These are phyloP conservation scores for Limnephilus rhombicus DNA, from an alignment of 2,888 invertebrate genomes.

Conservation along the genomic window DNA sequence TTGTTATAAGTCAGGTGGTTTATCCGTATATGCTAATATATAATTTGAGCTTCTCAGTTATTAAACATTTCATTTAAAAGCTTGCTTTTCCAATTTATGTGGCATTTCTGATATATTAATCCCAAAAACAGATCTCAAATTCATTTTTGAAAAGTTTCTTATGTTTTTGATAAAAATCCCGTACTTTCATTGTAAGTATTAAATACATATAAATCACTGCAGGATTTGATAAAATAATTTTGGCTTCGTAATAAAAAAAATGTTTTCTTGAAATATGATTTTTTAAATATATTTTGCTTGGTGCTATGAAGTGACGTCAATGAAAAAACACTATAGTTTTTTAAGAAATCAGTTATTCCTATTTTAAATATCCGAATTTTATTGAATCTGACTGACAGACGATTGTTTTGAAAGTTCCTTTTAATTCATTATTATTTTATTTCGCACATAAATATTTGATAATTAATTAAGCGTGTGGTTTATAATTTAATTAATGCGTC, in stretches of 20 bases:
- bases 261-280: conserved; percentile 14
- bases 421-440: conserved; percentile 26
- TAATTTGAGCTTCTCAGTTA: neutral
- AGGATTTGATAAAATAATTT: conserved; percentile 42
- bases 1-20: conserved; percentile 21
- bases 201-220: conserved; percentile 21
- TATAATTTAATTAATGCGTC: neutral
- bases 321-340: conserved; percentile 47
- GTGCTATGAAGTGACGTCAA: conserved; percentile 62
- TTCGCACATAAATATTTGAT: conserved; percentile 36
- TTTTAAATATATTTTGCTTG: conserved; percentile 61
- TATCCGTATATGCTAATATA: neutral
- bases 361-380: conserved; percentile 23
- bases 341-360: conserved; percentile 57
- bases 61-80: neutral
- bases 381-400: conserved; percentile 29
- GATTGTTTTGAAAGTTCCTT: conserved; percentile 60
- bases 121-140: neutral
- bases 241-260: conserved; percentile 4
- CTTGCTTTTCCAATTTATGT: neutral
- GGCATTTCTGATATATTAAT: neutral
- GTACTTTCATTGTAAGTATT: neutral
- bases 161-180: neutral
- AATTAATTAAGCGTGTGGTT: conserved; percentile 11
- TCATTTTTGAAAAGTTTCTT: neutral